Percentiles rank a stretch among this genome's conserved stretches.
phyloP scores from a whole-genome alignment of 2,113 vertebrate species.

The Heterochromis multidens region DNA sequence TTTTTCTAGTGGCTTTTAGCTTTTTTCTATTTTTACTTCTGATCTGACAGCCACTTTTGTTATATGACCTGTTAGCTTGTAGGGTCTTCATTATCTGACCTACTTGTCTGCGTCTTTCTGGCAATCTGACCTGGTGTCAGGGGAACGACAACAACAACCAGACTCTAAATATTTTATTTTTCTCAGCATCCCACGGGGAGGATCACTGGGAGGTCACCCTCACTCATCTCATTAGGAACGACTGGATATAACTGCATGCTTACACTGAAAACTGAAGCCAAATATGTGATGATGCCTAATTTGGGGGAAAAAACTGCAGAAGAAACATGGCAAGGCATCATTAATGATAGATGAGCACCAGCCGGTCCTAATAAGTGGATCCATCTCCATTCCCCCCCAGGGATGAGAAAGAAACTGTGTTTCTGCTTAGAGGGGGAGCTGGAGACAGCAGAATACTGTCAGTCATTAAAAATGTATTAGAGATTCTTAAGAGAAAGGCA shows the following conservation, averaged over 20 bases:
- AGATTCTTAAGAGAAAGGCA: conserved; percentile 25
- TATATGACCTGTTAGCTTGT: background rate
- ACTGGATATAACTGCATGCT: conserved; percentile 4
- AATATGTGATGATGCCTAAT: background rate
- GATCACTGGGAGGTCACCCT: background rate
- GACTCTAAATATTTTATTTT: background rate
- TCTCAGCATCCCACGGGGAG: background rate
- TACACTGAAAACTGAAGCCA: background rate
- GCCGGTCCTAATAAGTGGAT: conserved; percentile 31
- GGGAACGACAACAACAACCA: background rate
- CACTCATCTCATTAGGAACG: conserved; percentile 11
- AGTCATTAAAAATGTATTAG: conserved; percentile 60
- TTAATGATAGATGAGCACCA: conserved; percentile 62
- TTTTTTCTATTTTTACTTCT: background rate
- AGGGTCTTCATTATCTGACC: conserved; percentile 1
- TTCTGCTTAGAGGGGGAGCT: conserved; percentile 33
- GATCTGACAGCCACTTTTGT: background rate
- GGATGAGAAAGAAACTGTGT: conserved; percentile 7
- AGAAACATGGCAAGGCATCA: conserved; percentile 12
- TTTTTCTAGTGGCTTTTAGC: background rate
- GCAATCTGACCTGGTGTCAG: background rate
- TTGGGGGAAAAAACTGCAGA: background rate
- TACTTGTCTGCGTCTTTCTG: background rate
- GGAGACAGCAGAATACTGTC: conserved; percentile 2
- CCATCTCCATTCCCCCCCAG: background rate